Evolutionary conservation across 2,888 invertebrate species (phyloP), one percentile per base, ranked within the genome.

Genomic region (Agelastica alni): DNA sequence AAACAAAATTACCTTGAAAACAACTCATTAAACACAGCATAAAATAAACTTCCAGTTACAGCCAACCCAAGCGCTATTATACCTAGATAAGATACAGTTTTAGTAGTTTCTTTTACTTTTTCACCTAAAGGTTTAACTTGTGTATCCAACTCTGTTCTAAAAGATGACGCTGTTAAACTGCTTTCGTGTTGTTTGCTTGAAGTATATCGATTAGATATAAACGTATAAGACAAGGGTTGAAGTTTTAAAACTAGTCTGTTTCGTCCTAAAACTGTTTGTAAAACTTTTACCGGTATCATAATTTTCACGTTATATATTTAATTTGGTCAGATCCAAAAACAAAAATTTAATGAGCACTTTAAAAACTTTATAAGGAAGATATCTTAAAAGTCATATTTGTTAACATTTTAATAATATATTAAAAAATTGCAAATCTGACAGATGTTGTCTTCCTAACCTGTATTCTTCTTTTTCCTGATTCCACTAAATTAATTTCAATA

Each of bases 91-190:
- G 89, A 89, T 2, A 85, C 88, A 61, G 94, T 94, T 78, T 94
- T 93, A 1, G 93, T 91, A 10, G 91, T 91, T 78, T 95, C 93
- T 75, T 93, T 94, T 1, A 93, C 91, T 82, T 86, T 87, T 68
- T 88, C 86, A 9, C 86, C 85, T 6, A 88, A 67, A 4, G 86
- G 86, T 53, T 84, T 81, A 2, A 88, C 87, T 74, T 87, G 72
- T 22, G 72, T 70, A 51, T 73, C 75, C 12, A 77, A 20, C 56
- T 76, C 75, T 4, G 67, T 34, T 46, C 44, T 55, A 5, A 42
- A 42, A 2, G 59, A 47, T 13, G 53, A 44, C 12, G 61, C 44
- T 14, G 59, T 47, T 7, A 62, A 34, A 20, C 47, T 45, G 30
- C 37, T 54, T 31, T 55, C 47, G 20, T 39, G 17, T 39, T 39